Evolutionary conservation across 2,888 invertebrate genomes (phyloP), one percentile per base, ranked within the genome.

Genomic region (Caenorhabditis sp.): DNA sequence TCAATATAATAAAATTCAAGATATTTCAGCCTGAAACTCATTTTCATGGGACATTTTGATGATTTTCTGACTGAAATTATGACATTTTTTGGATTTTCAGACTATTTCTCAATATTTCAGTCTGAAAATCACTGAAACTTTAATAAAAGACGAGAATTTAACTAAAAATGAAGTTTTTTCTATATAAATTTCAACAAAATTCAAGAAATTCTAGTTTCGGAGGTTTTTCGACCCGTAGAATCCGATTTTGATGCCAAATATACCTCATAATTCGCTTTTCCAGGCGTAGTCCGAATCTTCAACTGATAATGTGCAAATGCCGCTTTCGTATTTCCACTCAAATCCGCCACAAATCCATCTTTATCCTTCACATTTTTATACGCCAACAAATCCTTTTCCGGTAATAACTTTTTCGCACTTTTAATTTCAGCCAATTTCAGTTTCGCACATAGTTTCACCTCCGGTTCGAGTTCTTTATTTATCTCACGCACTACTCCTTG

Each of bases 281-380:
- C 94, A 0, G 96, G 96, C 1, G 89, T 88, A 0, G 93, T 92
- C n/a, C 82, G 70, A n/a, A 94, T 91, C 89, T 93, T 94, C 14
- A 95, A 88, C 88, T 95, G 95, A 89, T 93, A 94, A 70, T 92
- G 90, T 63, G 92, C 92, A 27, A 89, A 90, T 0, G 90, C 90
- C 0, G 92, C 84, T 20, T 89, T 87, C 1, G 92, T 91, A 72
- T 91, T 89, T 27, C 91, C 92, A 0, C 91, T 91, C 81, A 96
- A 91, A 87, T 93, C 93, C 0, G 94, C 93, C 0, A 93, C 90
- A 82, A 93, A 94, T 0, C 96, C 95, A 88, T 96, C 95, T 0
- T 89, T 88, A 88, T 96, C 96, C 10, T 90, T 91, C 58, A 92
- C 77, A 25, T 80, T 77, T 67, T 80, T 81, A 66, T 85, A 85